Percentiles rank a stretch among this genome's conserved stretches.
phyloP scores from a whole-genome alignment of 2,888 invertebrate genomes.

The Tubulanus polymorphus region DNA sequence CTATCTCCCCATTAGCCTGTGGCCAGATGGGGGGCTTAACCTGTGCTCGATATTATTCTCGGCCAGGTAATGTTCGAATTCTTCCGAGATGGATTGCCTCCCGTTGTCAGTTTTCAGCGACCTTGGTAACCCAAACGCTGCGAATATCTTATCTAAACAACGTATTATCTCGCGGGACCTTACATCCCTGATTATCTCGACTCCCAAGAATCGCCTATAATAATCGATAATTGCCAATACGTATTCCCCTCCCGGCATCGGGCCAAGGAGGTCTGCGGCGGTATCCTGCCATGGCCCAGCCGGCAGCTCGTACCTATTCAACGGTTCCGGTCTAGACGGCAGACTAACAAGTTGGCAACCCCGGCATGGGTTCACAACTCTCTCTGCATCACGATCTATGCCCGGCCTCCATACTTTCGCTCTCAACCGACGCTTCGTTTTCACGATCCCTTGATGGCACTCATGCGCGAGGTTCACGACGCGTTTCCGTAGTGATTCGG shows the following conservation, averaged over 20 bases:
- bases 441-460: slow-evolving; percentile 19
- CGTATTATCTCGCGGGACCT: slow-evolving; percentile 18
- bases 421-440: slow-evolving; percentile 15
- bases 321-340: slow-evolving; percentile 13
- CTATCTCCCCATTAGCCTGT: slow-evolving; percentile 22
- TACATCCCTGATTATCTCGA: slow-evolving; percentile 16
- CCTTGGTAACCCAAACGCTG: slow-evolving; percentile 17
- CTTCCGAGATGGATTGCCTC: slow-evolving; percentile 16
- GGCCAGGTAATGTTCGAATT: slow-evolving; percentile 16
- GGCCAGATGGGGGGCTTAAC: slow-evolving; percentile 19
- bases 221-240: slow-evolving; percentile 24
- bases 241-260: slow-evolving; percentile 17
- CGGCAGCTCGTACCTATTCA: slow-evolving; percentile 15
- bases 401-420: slow-evolving; percentile 17
- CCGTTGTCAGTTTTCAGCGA: slow-evolving; percentile 22
- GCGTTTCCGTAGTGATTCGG: slow-evolving; percentile 13
- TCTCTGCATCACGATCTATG: slow-evolving; percentile 12
- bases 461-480: slow-evolving; percentile 12
- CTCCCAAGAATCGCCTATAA: slow-evolving; percentile 22
- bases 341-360: slow-evolving; percentile 4
- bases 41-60: slow-evolving; percentile 18
- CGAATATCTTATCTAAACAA: slow-evolving; percentile 20
- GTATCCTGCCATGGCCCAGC: slow-evolving; percentile 22
- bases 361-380: slow-evolving; percentile 9
- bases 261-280: slow-evolving; percentile 20